Evolutionary conservation across 2,113 vertebrate species (phyloP).

Genomic region (Ploceus nigricollis): DNA sequence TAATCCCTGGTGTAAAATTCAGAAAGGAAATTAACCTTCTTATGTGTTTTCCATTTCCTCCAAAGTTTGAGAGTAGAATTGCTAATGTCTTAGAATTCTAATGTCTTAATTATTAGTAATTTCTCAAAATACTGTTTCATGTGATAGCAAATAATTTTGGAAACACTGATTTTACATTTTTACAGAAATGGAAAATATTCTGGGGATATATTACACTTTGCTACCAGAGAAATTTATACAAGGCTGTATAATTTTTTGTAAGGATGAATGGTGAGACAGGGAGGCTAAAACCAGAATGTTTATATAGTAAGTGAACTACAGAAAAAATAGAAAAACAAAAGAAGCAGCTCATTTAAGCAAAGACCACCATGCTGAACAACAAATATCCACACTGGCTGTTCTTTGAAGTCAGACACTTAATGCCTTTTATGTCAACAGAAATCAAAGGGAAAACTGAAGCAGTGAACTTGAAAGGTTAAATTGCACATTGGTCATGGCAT

Average conservation of each 20-base stretch:
- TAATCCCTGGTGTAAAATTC: neutral
- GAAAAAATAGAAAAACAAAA: neutral
- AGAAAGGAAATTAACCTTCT: neutral
- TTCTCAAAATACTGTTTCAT: neutral
- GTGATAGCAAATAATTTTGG: neutral
- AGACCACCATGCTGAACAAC: slow-evolving; percentile 20
- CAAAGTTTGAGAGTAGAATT: neutral
- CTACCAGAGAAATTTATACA: neutral
- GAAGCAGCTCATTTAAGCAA: neutral
- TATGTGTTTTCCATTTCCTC: neutral
- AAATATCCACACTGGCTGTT: neutral
- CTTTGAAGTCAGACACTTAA: slow-evolving; percentile 39
- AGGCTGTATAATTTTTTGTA: neutral
- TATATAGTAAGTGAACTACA: neutral
- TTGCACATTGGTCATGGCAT: neutral
- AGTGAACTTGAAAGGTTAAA: neutral
- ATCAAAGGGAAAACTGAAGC: slow-evolving; percentile 11
- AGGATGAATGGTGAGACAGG: neutral
- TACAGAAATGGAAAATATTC: neutral
- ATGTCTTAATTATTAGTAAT: neutral
- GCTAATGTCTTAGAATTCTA: neutral
- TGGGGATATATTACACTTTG: neutral
- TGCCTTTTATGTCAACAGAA: slow-evolving; percentile 24
- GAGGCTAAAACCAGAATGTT: neutral
- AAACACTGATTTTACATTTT: neutral